A percentile compares a stretch with the other conserved stretches of the same genome.
These are phyloP conservation scores for Cephonodes hylas DNA, from an alignment of 2,888 invertebrate genomes.

Conservation along the genomic window DNA sequence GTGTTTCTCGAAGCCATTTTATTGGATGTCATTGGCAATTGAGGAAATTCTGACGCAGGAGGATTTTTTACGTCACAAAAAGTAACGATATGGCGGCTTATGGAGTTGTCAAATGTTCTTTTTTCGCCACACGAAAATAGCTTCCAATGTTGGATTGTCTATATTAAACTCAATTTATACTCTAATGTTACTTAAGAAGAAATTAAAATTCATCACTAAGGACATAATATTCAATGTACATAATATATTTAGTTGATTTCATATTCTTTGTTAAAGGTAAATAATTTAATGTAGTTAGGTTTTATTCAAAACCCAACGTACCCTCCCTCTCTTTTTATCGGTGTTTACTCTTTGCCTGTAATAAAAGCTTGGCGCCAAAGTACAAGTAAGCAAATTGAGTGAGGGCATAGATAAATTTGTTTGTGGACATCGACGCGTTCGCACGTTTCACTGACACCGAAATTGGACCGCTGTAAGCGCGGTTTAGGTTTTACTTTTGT, in stretches of 20 bases:
- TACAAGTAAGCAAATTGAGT: constrained; percentile 55
- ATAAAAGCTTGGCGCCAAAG: constrained; percentile 61
- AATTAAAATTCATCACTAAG: too few species aligned
- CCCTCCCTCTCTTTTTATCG: constrained; percentile 19
- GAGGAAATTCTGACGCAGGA: not conserved
- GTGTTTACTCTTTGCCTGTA: constrained; percentile 45
- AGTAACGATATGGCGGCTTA: not conserved
- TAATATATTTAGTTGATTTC: too few species aligned
- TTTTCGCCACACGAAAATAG: not conserved
- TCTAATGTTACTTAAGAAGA: too few species aligned
- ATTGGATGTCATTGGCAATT: not conserved
- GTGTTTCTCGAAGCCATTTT: not conserved
- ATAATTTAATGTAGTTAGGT: not conserved
- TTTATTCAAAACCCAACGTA: not conserved
- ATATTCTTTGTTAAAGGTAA: too few species aligned
- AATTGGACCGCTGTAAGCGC: constrained; percentile 40
- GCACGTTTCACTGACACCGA: constrained; percentile 44
- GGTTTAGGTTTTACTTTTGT: constrained; percentile 35
- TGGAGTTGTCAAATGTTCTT: not conserved
- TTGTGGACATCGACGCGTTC: constrained; percentile 54
- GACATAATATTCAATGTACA: too few species aligned
- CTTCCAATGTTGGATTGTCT: not conserved
- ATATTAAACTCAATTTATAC: too few species aligned
- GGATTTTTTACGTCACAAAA: not conserved
- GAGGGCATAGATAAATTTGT: constrained; percentile 60